Evolutionary conservation across 2,888 invertebrate species (phyloP), one percentile per base, ranked within the genome.

Genomic region (Hirtodrosophila trivittata): DNA sequence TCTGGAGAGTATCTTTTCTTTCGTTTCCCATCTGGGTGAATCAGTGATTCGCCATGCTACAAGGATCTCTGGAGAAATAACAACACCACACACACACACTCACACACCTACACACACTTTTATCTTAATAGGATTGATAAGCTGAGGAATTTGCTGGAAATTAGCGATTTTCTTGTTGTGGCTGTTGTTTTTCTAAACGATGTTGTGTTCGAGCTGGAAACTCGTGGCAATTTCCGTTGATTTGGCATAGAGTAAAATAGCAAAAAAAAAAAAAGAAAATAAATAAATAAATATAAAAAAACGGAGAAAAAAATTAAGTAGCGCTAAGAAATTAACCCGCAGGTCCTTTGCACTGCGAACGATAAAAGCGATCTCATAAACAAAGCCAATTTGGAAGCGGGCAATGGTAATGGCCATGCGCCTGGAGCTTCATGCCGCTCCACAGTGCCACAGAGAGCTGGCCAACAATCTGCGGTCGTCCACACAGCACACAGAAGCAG

Each of bases 401-500:
- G 68, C 56, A 21, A 28, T 25, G 25, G 25, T 6, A 55, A 47
- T 51, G 60, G 63, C 50, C 51, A 68, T 33, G 37, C 37, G 55
- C 47, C 59, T 26, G 50, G 16, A 13, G 56, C 28, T 28, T 21
- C 50, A 16, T 12, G 25, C 30, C 12, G 42, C 59, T 38, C 18
- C 16, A 25, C 33, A 21, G 32, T n/a, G 33, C 37, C 38, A 41
- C 35, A 16, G 3, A 8, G n/a, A 8, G 3, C 30, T 49, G 37
- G 21, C 38, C 30, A 42, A 18, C 43, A 35, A 12, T 45, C 52
- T 52, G 51, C 43, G 45, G 45, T 51, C 67, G 54, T 54, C 43
- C 65, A 52, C 37, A 69, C 70, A 66, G 75, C 80, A 72, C 78
- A 89, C 89, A 88, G 88, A 88, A 88, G 88, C 88, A 88, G 87